Evolutionary conservation across 2,888 invertebrate species (phyloP).

Genomic region (Tinea trinotella): DNA sequence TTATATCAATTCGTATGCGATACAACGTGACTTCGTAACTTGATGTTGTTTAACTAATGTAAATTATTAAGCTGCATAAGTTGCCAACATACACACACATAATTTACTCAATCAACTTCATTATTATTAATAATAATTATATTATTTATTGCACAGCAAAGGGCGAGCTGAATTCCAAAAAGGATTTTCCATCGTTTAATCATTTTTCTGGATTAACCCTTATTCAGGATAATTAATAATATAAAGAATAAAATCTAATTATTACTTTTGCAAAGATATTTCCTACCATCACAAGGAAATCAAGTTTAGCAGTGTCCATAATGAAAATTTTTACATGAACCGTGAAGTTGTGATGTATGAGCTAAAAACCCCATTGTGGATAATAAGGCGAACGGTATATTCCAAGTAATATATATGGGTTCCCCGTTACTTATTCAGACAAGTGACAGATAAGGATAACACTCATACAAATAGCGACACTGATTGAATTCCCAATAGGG

Average conservation of each 20-base stretch:
- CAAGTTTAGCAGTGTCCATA: background rate
- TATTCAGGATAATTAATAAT: too few relatives aligned
- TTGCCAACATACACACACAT: background rate
- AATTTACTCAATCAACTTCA: too few relatives aligned
- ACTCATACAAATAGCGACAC: constrained; percentile 45
- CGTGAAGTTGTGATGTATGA: constrained; percentile 28
- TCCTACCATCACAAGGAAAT: background rate
- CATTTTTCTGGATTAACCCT: too few relatives aligned
- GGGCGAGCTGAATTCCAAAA: too few relatives aligned
- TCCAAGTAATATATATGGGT: constrained; percentile 40
- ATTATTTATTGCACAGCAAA: too few relatives aligned
- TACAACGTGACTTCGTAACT: constrained; percentile 9
- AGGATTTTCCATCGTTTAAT: too few relatives aligned
- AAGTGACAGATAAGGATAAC: constrained; percentile 56
- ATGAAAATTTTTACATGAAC: background rate
- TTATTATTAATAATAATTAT: too few relatives aligned
- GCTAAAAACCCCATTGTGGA: constrained; percentile 52
- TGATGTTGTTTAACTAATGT: background rate
- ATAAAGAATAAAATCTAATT: too few relatives aligned
- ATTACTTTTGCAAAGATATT: too few relatives aligned
- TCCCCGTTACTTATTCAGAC: constrained; percentile 53
- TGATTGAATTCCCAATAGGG: constrained; percentile 47
- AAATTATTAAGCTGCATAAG: background rate
- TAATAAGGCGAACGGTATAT: constrained; percentile 58
- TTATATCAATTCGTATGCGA: background rate